Evolutionary conservation across 2,797 vertebrate species (phyloP).

Genomic region (Anableps anableps): DNA sequence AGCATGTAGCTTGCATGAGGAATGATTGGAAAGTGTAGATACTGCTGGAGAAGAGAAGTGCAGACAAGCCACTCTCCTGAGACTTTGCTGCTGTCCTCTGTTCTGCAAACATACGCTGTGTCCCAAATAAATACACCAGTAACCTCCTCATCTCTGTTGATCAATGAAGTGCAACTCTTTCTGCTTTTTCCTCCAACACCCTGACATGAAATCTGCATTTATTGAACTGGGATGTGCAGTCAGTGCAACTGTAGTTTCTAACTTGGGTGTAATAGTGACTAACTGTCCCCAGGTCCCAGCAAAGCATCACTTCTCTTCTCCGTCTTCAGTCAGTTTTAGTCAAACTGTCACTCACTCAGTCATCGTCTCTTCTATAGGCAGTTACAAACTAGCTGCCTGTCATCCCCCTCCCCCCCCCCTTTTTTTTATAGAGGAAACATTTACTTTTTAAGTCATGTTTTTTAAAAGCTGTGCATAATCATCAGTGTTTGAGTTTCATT

Average conservation of each 20-base stretch:
- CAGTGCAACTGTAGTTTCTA: slow-evolving; percentile 24
- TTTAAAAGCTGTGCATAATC: slow-evolving; percentile 76
- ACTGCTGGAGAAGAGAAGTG: slow-evolving; percentile 51
- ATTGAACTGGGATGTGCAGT: slow-evolving; percentile 15
- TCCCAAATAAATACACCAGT: slow-evolving; percentile 28
- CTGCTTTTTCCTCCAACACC: neutral
- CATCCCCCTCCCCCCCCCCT: slow-evolving; percentile 33
- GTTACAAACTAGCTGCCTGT: slow-evolving; percentile 58
- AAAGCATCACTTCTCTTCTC: slow-evolving; percentile 52
- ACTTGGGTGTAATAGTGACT: slow-evolving; percentile 52
- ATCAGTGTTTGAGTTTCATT: slow-evolving; percentile 61
- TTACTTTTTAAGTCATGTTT: slow-evolving; percentile 69
- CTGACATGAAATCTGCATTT: slow-evolving; percentile 2
- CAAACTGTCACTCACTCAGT: slow-evolving; percentile 38
- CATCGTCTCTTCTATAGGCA: slow-evolving; percentile 54
- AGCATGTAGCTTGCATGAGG: slow-evolving; percentile 82
- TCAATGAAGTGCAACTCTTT: neutral
- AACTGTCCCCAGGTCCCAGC: slow-evolving; percentile 62
- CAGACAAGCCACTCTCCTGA: slow-evolving; percentile 45
- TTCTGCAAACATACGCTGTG: slow-evolving; percentile 64
- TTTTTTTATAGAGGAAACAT: slow-evolving; percentile 61
- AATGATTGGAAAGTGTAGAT: slow-evolving; percentile 68
- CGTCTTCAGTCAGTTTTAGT: slow-evolving; percentile 46
- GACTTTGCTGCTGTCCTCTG: slow-evolving; percentile 59
- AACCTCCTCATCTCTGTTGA: slow-evolving; percentile 17